phyloP scores from a whole-genome alignment of 2,113 vertebrate genomes.

The Eretmochelys imbricata region DNA sequence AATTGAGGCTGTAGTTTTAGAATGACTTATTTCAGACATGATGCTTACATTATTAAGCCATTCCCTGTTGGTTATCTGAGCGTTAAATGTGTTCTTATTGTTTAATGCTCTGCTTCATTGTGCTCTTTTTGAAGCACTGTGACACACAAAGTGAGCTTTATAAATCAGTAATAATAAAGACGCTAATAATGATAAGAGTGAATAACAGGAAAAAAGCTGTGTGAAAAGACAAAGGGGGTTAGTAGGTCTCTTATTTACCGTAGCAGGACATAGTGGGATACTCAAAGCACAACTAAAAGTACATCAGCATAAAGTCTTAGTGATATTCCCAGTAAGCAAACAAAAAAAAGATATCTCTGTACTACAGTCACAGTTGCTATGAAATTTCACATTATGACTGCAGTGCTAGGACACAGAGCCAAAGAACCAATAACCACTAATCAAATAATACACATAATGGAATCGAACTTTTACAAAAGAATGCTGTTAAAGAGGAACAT shows the following conservation, averaged over 20 bases:
- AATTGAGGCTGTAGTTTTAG: neutral
- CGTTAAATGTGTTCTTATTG: neutral
- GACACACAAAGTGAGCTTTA: neutral
- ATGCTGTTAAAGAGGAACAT: neutral
- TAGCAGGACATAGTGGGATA: neutral
- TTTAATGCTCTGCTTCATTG: neutral
- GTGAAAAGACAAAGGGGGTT: neutral
- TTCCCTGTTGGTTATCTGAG: neutral
- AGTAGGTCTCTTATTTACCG: neutral
- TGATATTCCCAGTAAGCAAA: neutral
- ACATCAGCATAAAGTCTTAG: neutral
- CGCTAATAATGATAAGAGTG: neutral
- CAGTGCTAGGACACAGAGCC: neutral
- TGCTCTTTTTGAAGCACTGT: neutral
- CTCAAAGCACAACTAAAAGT: neutral
- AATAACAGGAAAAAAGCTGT: neutral
- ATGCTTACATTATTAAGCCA: neutral
- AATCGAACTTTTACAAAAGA: neutral
- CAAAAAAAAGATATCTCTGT: neutral
- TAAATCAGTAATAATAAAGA: neutral
- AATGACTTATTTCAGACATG: neutral
- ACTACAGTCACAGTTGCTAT: neutral
- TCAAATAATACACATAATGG: neutral
- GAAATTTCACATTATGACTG: neutral
- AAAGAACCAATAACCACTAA: neutral